A percentile compares a stretch with the other conserved stretches of the same genome.
Evolutionary conservation across 1,140 invertebrate genomes (phyloP).

Genomic region (Sycobia sp.): DNA sequence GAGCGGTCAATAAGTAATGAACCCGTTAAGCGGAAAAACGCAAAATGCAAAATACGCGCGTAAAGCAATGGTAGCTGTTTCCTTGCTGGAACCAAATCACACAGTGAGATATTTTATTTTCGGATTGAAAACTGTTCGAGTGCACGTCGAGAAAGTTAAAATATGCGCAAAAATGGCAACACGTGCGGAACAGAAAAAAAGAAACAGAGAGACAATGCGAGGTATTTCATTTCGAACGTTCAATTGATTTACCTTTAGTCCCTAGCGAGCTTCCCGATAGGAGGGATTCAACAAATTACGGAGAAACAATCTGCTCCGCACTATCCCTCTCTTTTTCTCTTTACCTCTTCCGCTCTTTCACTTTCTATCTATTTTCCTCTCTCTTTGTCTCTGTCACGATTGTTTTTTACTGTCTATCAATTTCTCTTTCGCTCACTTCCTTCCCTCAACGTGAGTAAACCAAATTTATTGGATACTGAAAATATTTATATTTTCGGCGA

Average conservation of each 20-base stretch:
- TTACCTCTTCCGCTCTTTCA: background rate
- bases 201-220: slow-evolving; percentile 8
- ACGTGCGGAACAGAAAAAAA: too few species aligned
- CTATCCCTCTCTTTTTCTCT: slow-evolving; percentile 8
- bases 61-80: too few species aligned
- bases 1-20: too few species aligned
- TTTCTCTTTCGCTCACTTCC: slow-evolving; percentile 15
- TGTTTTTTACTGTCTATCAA: slow-evolving; percentile 19
- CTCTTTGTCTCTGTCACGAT: slow-evolving; percentile 16
- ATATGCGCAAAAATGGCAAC: too few species aligned
- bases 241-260: slow-evolving; percentile 32
- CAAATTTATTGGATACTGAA: background rate
- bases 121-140: too few species aligned
- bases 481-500: background rate
- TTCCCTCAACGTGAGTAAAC: background rate
- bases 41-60: too few species aligned
- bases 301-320: slow-evolving; percentile 24
- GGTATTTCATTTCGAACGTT: slow-evolving; percentile 31
- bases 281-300: slow-evolving; percentile 29
- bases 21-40: too few species aligned
- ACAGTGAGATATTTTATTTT: too few species aligned
- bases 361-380: background rate
- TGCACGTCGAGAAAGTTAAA: too few species aligned
- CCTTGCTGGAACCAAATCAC: too few species aligned
- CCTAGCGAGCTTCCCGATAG: slow-evolving; percentile 9